These are phyloP conservation scores for Bos indicus DNA, from an alignment of 2,113 vertebrate genomes.

Conservation along the genomic window DNA sequence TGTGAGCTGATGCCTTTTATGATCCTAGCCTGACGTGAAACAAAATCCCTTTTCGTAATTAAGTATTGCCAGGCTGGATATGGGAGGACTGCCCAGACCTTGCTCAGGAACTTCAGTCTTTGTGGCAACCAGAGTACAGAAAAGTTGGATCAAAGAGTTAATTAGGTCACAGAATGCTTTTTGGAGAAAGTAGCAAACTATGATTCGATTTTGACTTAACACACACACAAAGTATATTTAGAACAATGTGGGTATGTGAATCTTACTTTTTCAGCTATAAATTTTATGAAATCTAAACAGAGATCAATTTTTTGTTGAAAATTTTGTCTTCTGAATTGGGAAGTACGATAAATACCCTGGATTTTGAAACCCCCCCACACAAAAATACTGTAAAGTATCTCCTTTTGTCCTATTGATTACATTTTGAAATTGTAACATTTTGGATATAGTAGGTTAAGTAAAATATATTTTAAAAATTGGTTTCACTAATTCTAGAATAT, in stretches of 20 bases:
- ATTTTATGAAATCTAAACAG: neutral
- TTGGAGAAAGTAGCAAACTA: neutral
- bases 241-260: neutral
- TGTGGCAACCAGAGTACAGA: neutral
- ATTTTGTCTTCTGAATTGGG: neutral
- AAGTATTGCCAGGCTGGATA: neutral
- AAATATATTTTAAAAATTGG: neutral
- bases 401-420: neutral
- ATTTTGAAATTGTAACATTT: neutral
- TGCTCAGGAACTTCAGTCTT: neutral
- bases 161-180: neutral
- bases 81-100: neutral
- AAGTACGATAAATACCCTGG: neutral
- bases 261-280: neutral
- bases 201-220: neutral
- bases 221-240: neutral
- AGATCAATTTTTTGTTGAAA: neutral
- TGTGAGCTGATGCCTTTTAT: neutral
- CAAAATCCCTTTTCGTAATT: neutral
- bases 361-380: neutral
- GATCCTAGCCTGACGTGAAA: neutral
- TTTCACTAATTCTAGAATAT: neutral
- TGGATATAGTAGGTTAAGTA: neutral
- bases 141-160: constrained; percentile 14
- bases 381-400: neutral